Evolutionary conservation across 2,888 invertebrate species (phyloP).

Genomic region (Linnaemya tessellans): DNA sequence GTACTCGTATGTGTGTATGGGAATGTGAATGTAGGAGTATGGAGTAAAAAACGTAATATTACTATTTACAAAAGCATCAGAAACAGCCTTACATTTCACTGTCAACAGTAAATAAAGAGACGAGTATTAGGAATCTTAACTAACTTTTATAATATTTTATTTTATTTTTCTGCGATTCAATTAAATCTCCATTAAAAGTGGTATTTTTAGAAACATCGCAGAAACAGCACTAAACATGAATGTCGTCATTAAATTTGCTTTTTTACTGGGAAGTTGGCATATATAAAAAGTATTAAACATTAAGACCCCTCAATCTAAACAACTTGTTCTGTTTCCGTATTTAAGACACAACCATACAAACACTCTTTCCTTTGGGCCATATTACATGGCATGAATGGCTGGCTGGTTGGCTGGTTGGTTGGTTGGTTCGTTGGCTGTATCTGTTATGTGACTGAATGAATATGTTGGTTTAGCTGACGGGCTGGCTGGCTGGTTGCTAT

Average conservation of each 20-base stretch:
- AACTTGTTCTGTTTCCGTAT: not conserved
- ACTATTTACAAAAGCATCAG: conserved; percentile 11
- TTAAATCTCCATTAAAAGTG: conserved; percentile 48
- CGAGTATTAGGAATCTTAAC: conserved; percentile 8
- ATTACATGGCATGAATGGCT: not conserved
- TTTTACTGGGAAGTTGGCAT: not conserved
- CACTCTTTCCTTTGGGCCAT: not conserved
- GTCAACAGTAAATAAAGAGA: conserved; percentile 9
- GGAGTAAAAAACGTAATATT: conserved; percentile 5
- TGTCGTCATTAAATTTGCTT: too few relatives aligned
- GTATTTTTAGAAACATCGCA: not conserved
- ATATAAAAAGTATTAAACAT: not conserved
- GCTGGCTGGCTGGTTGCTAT: not conserved
- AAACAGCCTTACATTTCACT: not conserved
- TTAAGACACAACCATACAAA: not conserved
- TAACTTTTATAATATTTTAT: not conserved
- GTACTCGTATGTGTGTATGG: not conserved
- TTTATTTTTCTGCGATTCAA: conserved; percentile 42
- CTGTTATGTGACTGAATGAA: not conserved
- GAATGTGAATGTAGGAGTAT: not conserved
- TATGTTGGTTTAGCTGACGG: not conserved
- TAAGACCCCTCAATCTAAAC: not conserved
- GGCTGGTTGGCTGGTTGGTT: too few relatives aligned
- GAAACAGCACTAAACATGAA: too few relatives aligned
- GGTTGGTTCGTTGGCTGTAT: not conserved